These are phyloP conservation scores for Hyperoodon ampullatus DNA, from an alignment of 2,113 vertebrate genomes.

Conservation along the genomic window DNA sequence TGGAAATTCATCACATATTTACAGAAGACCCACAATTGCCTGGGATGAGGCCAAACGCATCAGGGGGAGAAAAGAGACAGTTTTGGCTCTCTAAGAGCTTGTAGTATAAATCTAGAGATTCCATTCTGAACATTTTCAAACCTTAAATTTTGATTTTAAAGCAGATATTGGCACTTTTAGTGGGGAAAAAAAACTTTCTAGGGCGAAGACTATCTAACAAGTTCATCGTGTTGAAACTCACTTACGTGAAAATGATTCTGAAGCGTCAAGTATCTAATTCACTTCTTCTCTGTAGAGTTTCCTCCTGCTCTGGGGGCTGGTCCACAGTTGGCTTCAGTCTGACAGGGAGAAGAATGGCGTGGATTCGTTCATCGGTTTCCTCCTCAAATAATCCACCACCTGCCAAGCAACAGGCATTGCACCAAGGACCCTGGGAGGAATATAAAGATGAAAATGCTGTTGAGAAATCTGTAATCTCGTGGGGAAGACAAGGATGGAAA, in stretches of 20 bases:
- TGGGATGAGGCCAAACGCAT: neutral
- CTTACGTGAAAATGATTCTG: neutral
- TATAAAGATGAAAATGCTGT: neutral
- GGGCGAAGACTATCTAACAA: slow-evolving; percentile 7
- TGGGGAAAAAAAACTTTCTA: neutral
- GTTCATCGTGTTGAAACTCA: neutral
- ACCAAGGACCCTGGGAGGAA: neutral
- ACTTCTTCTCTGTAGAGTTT: neutral
- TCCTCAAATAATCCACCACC: neutral
- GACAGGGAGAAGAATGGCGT: neutral
- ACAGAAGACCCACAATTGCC: neutral
- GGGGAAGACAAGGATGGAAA: neutral
- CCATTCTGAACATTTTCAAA: neutral
- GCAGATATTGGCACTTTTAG: neutral
- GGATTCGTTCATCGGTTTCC: neutral
- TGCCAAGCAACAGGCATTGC: neutral
- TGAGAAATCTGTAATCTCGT: neutral
- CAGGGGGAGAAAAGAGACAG: neutral
- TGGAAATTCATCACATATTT: slow-evolving; percentile 39
- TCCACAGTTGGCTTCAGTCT: neutral
- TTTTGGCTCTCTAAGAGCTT: neutral
- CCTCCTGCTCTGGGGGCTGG: neutral
- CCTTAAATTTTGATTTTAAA: slow-evolving; percentile 22
- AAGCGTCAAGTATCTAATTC: neutral
- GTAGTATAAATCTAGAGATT: neutral